Evolutionary conservation across 1,140 invertebrate species (phyloP).

Genomic region (Leptoteleia sp.): DNA sequence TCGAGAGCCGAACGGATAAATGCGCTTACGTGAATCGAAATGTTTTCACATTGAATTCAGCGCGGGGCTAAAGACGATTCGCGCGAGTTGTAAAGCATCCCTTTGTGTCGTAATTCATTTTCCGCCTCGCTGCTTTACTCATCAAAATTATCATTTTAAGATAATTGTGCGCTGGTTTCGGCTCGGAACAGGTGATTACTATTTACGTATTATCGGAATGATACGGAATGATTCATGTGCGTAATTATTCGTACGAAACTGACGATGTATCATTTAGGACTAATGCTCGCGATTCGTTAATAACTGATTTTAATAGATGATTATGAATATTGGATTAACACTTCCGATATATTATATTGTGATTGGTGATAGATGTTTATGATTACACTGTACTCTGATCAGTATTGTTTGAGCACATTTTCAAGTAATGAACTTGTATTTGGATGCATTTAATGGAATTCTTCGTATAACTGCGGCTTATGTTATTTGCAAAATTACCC

Average conservation of each 20-base stretch:
- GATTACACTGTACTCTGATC: constrained; percentile 12
- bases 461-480: not conserved
- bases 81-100: constrained; percentile 27
- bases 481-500: not conserved
- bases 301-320: constrained; percentile 32
- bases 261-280: constrained; percentile 40
- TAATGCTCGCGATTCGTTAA: constrained; percentile 39
- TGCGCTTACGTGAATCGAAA: constrained; percentile 42
- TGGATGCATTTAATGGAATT: not conserved
- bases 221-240: constrained; percentile 15
- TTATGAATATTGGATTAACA: constrained; percentile 31
- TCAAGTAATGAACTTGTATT: constrained; percentile 7
- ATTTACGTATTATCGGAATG: constrained; percentile 44
- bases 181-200: constrained; percentile 32
- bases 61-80: constrained; percentile 18
- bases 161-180: constrained; percentile 43
- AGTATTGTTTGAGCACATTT: not conserved
- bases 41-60: constrained; percentile 48
- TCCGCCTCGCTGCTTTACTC: constrained; percentile 41
- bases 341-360: constrained; percentile 10
- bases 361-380: constrained; percentile 16
- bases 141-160: constrained; percentile 62
- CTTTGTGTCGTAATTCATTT: constrained; percentile 58
- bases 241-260: constrained; percentile 29
- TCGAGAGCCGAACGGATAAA: constrained; percentile 33